Conservation (phyloP, 2,888 invertebrate genomes). For the Polylopha cassiicola region DNA sequence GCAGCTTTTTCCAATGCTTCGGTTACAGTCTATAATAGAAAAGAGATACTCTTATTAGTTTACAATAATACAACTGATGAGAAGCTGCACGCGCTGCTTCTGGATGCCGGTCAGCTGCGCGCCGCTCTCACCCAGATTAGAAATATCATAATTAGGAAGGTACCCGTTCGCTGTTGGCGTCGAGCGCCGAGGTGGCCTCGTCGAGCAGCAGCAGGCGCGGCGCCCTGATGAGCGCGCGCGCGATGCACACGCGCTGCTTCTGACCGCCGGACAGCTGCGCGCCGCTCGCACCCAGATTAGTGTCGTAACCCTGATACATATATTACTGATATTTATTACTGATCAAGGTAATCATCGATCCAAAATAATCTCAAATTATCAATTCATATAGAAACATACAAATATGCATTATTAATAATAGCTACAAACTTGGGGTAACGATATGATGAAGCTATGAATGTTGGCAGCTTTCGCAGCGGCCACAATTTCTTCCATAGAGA, state of each 20-base stretch:
- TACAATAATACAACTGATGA: too few relatives aligned
- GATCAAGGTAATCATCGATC: too few relatives aligned
- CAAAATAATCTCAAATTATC: too few relatives aligned
- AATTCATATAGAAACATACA: not conserved
- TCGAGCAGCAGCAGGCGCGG: constrained; percentile 81
- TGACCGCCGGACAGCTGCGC: constrained; percentile 84
- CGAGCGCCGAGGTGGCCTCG: constrained; percentile 83
- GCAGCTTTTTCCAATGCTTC: constrained; percentile 89
- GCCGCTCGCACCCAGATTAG: constrained; percentile 81
- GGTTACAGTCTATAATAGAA: constrained; percentile 80
- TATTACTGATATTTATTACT: too few relatives aligned
- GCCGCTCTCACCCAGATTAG: constrained; percentile 81
- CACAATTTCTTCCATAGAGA: constrained; percentile 84
- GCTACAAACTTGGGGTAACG: constrained; percentile 78
- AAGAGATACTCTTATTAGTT: constrained; percentile 1
- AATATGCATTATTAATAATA: not conserved
- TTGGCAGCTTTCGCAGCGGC: constrained; percentile 86
- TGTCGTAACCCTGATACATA: constrained; percentile 79
- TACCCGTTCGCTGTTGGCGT: constrained; percentile 83
- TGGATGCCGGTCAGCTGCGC: constrained; percentile 84
- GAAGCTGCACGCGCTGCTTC: constrained; percentile 80
- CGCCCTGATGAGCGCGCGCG: constrained; percentile 81
- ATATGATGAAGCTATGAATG: constrained; percentile 86
- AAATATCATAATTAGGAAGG: constrained; percentile 74
- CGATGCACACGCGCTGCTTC: constrained; percentile 86